Conservation (phyloP, 2,113 vertebrate genomes). For the Scatophagus argus region DNA sequence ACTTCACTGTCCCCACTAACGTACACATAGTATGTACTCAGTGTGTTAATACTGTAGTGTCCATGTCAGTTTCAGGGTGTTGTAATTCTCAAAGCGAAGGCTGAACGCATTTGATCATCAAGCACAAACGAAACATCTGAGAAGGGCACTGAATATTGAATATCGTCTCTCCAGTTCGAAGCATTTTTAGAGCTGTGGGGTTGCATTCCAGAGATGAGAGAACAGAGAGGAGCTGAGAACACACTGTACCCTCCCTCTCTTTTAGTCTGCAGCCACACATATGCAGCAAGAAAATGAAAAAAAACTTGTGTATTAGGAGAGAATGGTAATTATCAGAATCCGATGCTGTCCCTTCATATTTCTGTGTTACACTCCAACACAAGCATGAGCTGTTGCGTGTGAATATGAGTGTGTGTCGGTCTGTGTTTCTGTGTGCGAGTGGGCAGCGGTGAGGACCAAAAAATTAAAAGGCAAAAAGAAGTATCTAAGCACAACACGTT, state of each 20-base stretch:
- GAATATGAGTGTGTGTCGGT: not conserved
- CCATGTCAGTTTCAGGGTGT: slow-evolving; percentile 10
- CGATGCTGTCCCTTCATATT: not conserved
- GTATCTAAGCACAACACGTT: not conserved
- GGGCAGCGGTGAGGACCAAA: not conserved
- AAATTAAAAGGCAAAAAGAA: not conserved
- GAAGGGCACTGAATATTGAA: slow-evolving; percentile 55
- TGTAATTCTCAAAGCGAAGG: slow-evolving; percentile 10
- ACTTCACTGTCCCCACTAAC: not conserved
- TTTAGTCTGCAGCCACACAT: slow-evolving; percentile 19
- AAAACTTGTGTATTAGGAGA: not conserved
- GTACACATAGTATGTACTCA: not conserved
- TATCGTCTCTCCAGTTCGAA: slow-evolving; percentile 50
- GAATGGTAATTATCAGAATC: not conserved
- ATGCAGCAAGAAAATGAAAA: not conserved
- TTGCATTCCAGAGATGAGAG: slow-evolving; percentile 30
- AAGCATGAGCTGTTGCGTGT: too few relatives aligned
- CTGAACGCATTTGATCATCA: slow-evolving; percentile 19
- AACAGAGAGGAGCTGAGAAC: slow-evolving; percentile 41
- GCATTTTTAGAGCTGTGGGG: slow-evolving; percentile 31
- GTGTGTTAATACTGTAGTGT: slow-evolving; percentile 4
- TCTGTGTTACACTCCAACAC: too few relatives aligned
- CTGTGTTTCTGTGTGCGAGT: not conserved
- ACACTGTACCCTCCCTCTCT: slow-evolving; percentile 27
- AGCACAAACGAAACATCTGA: slow-evolving; percentile 28